A percentile compares a stretch with the other conserved stretches of the same genome.
phyloP scores from a whole-genome alignment of 2,888 invertebrate genomes.

The Molanna angustata region DNA sequence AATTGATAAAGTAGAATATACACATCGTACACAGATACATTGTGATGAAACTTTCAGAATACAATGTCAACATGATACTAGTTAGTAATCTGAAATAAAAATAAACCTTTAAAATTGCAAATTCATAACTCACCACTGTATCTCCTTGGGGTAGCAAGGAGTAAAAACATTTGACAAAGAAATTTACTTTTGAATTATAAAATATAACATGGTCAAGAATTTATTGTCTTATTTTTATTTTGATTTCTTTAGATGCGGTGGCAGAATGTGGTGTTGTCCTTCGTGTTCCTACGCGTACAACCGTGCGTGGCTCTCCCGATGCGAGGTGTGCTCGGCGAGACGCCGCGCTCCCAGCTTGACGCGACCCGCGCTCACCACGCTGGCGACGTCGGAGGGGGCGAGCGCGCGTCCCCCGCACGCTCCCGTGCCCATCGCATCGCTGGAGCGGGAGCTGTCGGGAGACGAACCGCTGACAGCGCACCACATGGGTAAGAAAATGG shows the following conservation, averaged over 20 bases:
- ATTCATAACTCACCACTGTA: too few species aligned
- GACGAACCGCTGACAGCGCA: conserved; percentile 65
- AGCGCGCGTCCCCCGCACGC: conserved; percentile 34
- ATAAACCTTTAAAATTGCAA: too few species aligned
- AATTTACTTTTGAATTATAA: too few species aligned
- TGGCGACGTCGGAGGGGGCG: conserved; percentile 48
- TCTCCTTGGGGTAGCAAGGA: too few species aligned
- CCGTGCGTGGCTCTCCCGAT: conserved; percentile 73
- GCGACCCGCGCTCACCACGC: conserved; percentile 68
- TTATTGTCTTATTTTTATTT: neutral
- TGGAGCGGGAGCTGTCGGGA: conserved; percentile 65
- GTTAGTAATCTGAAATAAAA: too few species aligned
- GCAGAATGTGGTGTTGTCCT: conserved; percentile 81
- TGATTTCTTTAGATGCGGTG: conserved; percentile 34
- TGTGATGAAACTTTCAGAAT: too few species aligned
- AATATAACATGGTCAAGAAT: too few species aligned
- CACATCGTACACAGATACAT: too few species aligned
- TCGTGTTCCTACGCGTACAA: conserved; percentile 89
- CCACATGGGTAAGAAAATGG: too few species aligned
- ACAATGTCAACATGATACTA: too few species aligned
- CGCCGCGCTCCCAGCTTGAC: conserved; percentile 60
- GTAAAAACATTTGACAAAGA: too few species aligned
- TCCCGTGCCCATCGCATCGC: conserved; percentile 61
- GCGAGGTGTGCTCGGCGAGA: conserved; percentile 77
- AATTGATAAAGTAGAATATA: too few species aligned